Conservation (phyloP, 92 coral and sea anemone species). For the Pocillopora meandrina region DNA sequence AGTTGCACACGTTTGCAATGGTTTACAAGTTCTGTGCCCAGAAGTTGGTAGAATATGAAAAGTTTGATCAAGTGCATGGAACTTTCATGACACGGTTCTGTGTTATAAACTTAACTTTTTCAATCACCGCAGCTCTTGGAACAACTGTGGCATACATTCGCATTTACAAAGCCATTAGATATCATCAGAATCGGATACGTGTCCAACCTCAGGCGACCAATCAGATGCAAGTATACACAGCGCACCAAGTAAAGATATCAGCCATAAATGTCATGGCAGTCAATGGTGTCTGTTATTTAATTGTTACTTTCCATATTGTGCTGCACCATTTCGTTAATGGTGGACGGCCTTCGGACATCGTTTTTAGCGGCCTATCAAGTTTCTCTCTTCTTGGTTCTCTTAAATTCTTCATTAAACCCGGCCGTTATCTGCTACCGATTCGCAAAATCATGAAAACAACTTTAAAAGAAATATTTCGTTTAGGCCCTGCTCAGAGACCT, state of each 20-base stretch:
- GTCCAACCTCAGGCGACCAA: not conserved
- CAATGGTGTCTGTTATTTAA: not conserved
- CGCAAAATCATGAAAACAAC: not conserved
- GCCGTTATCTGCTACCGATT: not conserved
- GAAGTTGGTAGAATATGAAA: not conserved
- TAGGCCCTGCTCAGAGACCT: too few relatives aligned
- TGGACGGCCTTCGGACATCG: not conserved
- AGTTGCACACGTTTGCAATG: not conserved
- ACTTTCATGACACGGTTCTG: not conserved
- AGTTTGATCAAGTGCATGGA: not conserved
- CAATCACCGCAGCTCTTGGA: not conserved
- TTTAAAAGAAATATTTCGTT: not conserved
- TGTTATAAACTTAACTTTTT: not conserved
- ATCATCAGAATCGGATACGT: not conserved
- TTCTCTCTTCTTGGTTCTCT: not conserved
- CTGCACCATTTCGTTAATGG: not conserved
- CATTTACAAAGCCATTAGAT: not conserved
- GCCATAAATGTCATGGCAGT: constrained; percentile 2
- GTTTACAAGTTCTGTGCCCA: not conserved
- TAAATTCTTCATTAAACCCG: not conserved
- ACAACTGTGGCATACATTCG: not conserved
- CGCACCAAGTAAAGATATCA: not conserved
- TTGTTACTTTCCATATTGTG: constrained; percentile 12
- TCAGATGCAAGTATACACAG: not conserved
- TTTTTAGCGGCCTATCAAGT: not conserved